Base-by-base conservation (phyloP, 2,888 invertebrate genomes). In the Folsomia candida region DNA sequence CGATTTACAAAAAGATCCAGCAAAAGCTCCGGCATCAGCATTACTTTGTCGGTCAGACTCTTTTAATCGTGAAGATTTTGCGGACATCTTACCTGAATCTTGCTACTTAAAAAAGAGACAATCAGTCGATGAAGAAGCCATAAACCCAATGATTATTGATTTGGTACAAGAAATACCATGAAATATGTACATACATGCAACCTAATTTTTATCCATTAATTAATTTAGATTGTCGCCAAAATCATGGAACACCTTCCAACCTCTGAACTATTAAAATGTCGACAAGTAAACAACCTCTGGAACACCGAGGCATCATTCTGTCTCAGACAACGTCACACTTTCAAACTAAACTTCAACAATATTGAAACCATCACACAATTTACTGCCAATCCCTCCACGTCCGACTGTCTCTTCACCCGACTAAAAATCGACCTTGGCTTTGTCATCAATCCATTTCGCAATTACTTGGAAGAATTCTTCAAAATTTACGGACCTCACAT, bases 61-160 rank as follows among this genome's bases (percentile, higher is more conserved):
- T 24, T 25, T 63, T 51, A 25, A 58, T 25, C 4, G 65, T 20
- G 22, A 65, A 70, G n/a, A 63, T 65, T n/a, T 51, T 62, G 26
- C 60, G 37, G 14, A 28, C 61, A 27, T 64, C 57, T 6, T 64
- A 14, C 47, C 69, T 9, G 68, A 54, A 25, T 61, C 27, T 27
- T 26, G 54, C 28, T 29, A 51, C 29, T 1, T 59, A 58, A 6
- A 22, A 24, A 18, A 29, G 27, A n/a, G 26, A 59, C 18, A 26
- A 58, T 51, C n/a, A 24, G 29, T n/a, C 9, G 18, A 58, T 37
- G 11, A 6, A 14, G 51, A 57, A 6, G 24, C 65, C 1, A 26
- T 24, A 26, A 75, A 73, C 59, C 75, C 75, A 18, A 20, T 75
- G n/a, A 51, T 71, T 51, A 71, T 75, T 29, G 75, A 75, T 51